Evolutionary conservation across 1,140 invertebrate species (phyloP).

Genomic region (Nasonia vitripennis): DNA sequence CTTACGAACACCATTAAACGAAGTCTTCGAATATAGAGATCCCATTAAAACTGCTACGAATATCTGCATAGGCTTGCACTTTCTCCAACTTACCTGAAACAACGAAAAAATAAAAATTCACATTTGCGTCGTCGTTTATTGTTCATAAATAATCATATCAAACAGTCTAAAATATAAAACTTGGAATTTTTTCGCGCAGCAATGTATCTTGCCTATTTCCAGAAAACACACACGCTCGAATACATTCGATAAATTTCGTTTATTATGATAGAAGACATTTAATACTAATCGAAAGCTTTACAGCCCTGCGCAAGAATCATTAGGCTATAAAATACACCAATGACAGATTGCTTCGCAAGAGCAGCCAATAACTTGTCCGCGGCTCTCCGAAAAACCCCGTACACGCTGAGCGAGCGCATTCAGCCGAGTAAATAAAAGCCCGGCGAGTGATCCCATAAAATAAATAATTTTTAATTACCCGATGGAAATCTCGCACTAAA

Average conservation of each 20-base stretch:
- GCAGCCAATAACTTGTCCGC: not conserved
- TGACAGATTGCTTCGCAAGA: not conserved
- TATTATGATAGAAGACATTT: not conserved
- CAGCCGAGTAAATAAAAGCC: not conserved
- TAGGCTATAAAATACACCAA: not conserved
- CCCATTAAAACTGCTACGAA: no score
- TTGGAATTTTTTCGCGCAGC: no score
- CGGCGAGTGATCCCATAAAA: slow-evolving; percentile 12
- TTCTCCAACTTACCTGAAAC: not conserved
- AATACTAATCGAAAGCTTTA: not conserved
- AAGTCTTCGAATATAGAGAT: no score
- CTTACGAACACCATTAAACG: no score
- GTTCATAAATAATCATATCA: no score
- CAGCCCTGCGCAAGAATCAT: not conserved
- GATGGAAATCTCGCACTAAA: slow-evolving; percentile 20
- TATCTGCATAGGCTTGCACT: no score
- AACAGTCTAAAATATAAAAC: no score
- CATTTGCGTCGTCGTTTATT: not conserved
- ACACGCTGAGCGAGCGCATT: not conserved
- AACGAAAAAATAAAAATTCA: not conserved
- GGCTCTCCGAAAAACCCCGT: not conserved
- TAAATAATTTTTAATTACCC: slow-evolving; percentile 42
- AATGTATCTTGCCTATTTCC: no score
- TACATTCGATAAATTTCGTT: not conserved
- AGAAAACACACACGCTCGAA: not conserved